Percentiles rank a stretch among this genome's conserved stretches.
These are phyloP conservation scores for Anas bernieri DNA, from an alignment of 2,797 vertebrate genomes.

Conservation along the genomic window DNA sequence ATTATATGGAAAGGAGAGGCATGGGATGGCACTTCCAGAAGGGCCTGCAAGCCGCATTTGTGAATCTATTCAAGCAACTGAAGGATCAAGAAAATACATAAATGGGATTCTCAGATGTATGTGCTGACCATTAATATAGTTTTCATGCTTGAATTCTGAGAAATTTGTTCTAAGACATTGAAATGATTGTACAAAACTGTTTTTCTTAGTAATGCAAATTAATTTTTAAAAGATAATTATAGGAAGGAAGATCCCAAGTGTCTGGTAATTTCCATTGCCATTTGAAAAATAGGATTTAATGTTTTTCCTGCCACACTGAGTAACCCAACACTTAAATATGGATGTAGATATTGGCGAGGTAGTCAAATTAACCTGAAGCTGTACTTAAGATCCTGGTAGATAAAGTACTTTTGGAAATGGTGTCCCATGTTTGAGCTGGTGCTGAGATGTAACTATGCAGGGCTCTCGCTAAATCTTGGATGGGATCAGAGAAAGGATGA, in stretches of 20 bases:
- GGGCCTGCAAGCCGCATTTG: neutral
- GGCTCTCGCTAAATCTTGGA: neutral
- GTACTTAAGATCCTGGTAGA: neutral
- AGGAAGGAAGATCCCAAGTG: neutral
- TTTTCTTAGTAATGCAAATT: neutral
- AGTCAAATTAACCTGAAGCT: neutral
- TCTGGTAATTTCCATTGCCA: neutral
- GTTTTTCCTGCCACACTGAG: neutral
- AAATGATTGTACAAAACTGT: neutral
- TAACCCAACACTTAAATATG: neutral
- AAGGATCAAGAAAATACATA: neutral
- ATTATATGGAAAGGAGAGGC: neutral
- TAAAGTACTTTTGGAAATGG: neutral
- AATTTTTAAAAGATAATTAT: neutral
- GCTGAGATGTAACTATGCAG: neutral
- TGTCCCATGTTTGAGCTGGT: neutral
- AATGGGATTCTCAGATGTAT: neutral
- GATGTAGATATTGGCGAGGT: neutral
- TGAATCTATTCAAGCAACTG: neutral
- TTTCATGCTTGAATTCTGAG: neutral
- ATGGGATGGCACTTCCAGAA: neutral
- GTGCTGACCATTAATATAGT: neutral
- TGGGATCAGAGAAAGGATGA: neutral
- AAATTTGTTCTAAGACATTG: neutral
- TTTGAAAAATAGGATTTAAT: neutral